These are phyloP conservation scores for Cyrtorhinus lividipennis DNA, from an alignment of 1,140 invertebrate species.

Conservation along the genomic window DNA sequence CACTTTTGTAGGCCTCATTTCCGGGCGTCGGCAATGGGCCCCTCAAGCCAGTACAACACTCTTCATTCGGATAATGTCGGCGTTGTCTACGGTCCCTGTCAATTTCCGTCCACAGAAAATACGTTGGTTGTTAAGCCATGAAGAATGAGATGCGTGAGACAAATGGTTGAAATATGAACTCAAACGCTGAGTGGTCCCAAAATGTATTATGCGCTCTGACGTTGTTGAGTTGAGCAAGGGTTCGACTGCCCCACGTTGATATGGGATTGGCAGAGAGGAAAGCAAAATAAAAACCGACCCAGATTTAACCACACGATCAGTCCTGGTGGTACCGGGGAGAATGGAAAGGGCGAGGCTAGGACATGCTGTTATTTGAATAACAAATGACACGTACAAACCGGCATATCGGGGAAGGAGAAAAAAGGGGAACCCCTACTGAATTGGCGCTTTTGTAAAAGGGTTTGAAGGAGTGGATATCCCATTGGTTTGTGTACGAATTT, in stretches of 20 bases:
- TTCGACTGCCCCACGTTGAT: not conserved
- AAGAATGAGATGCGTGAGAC: not conserved
- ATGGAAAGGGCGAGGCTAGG: not conserved
- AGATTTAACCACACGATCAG: not conserved
- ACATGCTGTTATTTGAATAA: constrained; percentile 8
- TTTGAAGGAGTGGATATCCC: no score
- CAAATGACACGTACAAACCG: not conserved
- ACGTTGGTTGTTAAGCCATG: not conserved
- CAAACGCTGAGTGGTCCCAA: not conserved
- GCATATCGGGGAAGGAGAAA: not conserved
- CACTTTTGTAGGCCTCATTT: no score
- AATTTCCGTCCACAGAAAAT: not conserved
- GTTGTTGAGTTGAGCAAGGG: not conserved
- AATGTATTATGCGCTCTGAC: not conserved
- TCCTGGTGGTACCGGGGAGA: no score
- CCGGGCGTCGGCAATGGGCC: no score
- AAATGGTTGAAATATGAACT: not conserved
- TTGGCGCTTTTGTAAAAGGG: no score
- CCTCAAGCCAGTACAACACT: no score
- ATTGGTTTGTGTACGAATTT: no score
- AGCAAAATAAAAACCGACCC: not conserved
- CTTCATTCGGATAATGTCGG: no score
- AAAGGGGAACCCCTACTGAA: no score
- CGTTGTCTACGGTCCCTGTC: no score
- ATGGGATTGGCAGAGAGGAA: not conserved